Evolutionary conservation across 2,113 vertebrate genomes (phyloP), one percentile per base, ranked within the genome.

Genomic region (Grammomys surdaster): DNA sequence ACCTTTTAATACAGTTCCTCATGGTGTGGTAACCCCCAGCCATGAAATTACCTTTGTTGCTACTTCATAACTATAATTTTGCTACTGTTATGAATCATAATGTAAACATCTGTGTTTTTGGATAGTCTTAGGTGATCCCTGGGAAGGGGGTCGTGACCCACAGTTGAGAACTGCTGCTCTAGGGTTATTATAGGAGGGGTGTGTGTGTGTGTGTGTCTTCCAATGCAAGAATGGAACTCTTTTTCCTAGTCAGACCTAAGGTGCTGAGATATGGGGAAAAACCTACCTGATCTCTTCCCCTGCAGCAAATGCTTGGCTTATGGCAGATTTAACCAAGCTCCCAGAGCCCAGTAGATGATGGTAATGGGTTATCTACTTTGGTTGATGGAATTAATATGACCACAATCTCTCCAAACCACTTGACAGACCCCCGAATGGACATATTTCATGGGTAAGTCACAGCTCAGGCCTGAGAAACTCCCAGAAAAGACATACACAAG

Each of bases 401-500:
- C 33, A 36, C 3, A 88, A 5, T 13, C 56, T 67, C 36, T 48
- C 54, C 60, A 43, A 19, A 72, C 54, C 12, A 80, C 33, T 33
- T n/a, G 87, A 76, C 43, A 67, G 36, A n/a, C 73, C 40, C 46
- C 33, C 51, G 78, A 19, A 16, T 67, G n/a, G 60, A 76, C 36
- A 17, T 51, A 31, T 7, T 28, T 75, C 76, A 92, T 28, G 28
- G 26, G 33, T 7, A 22, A 93, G 19, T 70, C 85, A 95, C 3
- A 58, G 72, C 24, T 78, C 85, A 80, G 88, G 58, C 60, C 72
- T 65, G 72, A 95, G 65, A 85, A 92, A 96, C 72, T 81, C n/a
- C 7, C 85, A 58, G 60, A 40, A 56, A 90, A 90, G 72, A 77
- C 24, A 67, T 51, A 78, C 11, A 43, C 31, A 63, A 58, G 4